phyloP scores from a whole-genome alignment of 53 echinoderm and acorn worm genomes.

The Mesocentrotus franciscanus region DNA sequence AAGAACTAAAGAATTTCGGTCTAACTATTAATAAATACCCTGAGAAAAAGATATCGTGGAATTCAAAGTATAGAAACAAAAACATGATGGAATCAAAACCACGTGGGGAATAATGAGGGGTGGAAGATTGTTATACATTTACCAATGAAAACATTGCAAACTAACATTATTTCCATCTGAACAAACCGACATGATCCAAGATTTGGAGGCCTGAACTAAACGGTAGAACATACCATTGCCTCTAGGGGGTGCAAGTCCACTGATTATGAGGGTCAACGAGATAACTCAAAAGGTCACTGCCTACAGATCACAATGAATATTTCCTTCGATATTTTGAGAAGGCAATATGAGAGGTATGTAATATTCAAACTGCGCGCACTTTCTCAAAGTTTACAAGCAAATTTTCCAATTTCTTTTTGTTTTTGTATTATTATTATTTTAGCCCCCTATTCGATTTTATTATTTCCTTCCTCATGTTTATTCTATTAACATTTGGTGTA shows the following conservation, averaged over 20 bases:
- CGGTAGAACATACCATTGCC: constrained; percentile 49
- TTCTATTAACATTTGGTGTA: neutral
- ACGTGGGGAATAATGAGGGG: neutral
- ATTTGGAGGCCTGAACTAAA: neutral
- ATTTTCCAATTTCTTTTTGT: too few relatives aligned
- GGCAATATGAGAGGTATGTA: neutral
- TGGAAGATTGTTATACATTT: neutral
- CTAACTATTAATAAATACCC: neutral
- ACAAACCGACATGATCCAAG: constrained; percentile 4
- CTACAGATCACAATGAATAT: constrained; percentile 39
- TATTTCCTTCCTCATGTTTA: neutral
- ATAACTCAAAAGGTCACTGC: constrained; percentile 43
- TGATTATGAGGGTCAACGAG: constrained; percentile 54
- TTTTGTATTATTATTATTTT: neutral
- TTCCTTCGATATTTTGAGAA: neutral
- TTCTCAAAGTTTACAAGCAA: neutral
- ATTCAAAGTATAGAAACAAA: neutral
- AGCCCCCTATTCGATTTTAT: too few relatives aligned
- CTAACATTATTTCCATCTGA: constrained; percentile 19
- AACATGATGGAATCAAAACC: neutral
- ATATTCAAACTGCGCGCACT: neutral
- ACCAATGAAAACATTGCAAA: neutral
- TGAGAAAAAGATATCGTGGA: neutral
- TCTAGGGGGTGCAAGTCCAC: constrained; percentile 13
- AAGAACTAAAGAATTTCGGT: too few relatives aligned